Base-by-base conservation (phyloP, 2,797 vertebrate species). In the Lutjanus argentimaculatus region DNA sequence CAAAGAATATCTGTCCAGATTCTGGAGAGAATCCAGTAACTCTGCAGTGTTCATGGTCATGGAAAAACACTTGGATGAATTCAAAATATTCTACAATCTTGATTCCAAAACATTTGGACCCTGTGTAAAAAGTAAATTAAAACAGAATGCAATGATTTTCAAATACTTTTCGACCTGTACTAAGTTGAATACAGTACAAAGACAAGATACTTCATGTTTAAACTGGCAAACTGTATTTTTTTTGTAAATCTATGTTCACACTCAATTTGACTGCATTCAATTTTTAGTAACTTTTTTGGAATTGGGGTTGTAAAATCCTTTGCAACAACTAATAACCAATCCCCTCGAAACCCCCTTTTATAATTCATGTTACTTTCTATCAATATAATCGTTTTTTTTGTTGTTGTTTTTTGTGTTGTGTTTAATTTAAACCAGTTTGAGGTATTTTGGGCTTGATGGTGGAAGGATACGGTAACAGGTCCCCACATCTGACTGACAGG, bases 11-110 rank as follows among this genome's bases (percentile, higher is more conserved):
- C 93, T 99, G 98, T 67, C 97, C 97, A 0, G 98, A 97, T 83
- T 99, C 98, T 67, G 98, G 98, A 72, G 98, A 99, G 91, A 99
- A 99, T n/a, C 98, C 98, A 65, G 96, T 98, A 9, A 98, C 98
- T 75, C 98, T 99, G 95, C 73, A 72, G 80, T 49, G 72, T 56
- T 43, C 12, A 19, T 49, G 30, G 95, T 99, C 95, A 98, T 91
- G 87, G 88, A 81, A 46, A 80, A 66, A 73, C n/a, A 53, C 30
- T 36, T 36, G 30, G 30, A 11, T 46, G 1, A 52, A 43, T 17
- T 66, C 17, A 6, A 48, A 1, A 51, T 7, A 12, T 46, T 42
- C 8, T 46, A 14, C 8, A 9, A 36, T 36, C 30, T 36, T 36
- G 5, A 36, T 36, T 36, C 30, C 30, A 36, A 36, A 36, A 36